Conservation (phyloP, 1,140 invertebrate genomes). For the Drosophila baimaii region DNA sequence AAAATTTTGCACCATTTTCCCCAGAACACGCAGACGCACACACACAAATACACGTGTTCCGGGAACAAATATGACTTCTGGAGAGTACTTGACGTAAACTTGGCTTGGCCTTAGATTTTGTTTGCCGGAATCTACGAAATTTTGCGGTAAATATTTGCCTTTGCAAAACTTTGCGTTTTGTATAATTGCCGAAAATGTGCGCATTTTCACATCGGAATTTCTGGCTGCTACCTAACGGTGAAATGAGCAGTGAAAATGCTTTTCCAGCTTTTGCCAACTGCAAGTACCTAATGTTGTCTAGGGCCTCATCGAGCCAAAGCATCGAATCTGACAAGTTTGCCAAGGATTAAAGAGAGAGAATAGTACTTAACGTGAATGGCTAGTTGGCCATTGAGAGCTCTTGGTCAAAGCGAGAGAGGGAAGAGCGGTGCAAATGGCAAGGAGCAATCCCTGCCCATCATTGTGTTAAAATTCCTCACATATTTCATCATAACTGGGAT, state of each 20-base stretch:
- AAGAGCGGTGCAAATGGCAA: constrained; percentile 4
- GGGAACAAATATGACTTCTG: constrained; percentile 28
- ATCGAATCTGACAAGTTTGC: constrained; percentile 11
- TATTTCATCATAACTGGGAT: constrained; percentile 55
- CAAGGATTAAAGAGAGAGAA: background rate
- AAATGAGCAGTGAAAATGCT: constrained; percentile 55
- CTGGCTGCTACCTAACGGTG: constrained; percentile 40
- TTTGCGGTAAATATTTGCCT: constrained; percentile 58
- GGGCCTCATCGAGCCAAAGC: constrained; percentile 4
- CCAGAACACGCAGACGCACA: background rate
- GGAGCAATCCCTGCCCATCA: background rate
- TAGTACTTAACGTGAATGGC: constrained; percentile 17
- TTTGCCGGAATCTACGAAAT: constrained; percentile 46
- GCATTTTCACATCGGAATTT: constrained; percentile 55
- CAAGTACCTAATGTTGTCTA: constrained; percentile 24
- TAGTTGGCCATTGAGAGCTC: constrained; percentile 22
- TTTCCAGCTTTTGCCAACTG: constrained; percentile 9
- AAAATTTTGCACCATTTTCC: constrained; percentile 48
- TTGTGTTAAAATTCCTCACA: constrained; percentile 50
- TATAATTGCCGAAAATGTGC: constrained; percentile 59
- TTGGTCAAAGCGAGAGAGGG: constrained; percentile 12
- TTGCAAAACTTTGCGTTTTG: constrained; percentile 59
- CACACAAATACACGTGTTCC: constrained; percentile 3
- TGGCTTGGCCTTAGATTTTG: constrained; percentile 37
- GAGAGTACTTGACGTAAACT: constrained; percentile 28